phyloP scores from a whole-genome alignment of 2,888 invertebrate genomes.

The Sminthurinus aureus region DNA sequence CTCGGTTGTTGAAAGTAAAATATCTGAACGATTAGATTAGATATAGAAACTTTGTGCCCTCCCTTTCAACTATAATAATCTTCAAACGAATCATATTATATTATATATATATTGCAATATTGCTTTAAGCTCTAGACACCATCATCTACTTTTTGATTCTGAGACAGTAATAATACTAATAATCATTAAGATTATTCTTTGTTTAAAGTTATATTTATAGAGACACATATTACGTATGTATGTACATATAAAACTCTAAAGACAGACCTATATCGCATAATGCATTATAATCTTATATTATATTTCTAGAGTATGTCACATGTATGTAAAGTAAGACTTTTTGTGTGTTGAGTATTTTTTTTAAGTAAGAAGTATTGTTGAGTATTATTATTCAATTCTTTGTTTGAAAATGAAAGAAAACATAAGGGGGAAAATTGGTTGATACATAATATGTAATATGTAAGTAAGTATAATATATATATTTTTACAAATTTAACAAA shows the following conservation, averaged over 20 bases:
- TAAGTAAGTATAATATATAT: background rate
- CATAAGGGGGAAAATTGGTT: no score
- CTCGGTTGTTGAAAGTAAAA: no score
- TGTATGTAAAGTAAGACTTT: background rate
- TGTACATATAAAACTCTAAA: conserved; percentile 21
- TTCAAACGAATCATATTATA: background rate
- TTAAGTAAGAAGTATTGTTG: background rate
- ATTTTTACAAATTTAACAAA: background rate
- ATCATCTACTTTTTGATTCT: background rate
- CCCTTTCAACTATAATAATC: conserved; percentile 25
- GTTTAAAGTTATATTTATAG: conserved; percentile 14
- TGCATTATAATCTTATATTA: no score
- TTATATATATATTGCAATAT: conserved; percentile 4
- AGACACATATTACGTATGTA: no score
- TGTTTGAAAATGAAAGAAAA: background rate
- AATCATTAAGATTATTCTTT: conserved; percentile 26
- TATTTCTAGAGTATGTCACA: background rate
- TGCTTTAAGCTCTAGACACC: background rate
- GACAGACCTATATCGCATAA: conserved; percentile 13
- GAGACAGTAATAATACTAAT: no score
- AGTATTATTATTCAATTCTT: background rate
- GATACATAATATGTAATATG: background rate
- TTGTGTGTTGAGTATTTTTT: background rate
- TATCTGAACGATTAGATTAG: no score
- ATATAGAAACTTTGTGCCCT: conserved; percentile 30